Evolutionary conservation across 2,888 invertebrate genomes (phyloP), one percentile per base, ranked within the genome.

Genomic region (Thera obeliscata): DNA sequence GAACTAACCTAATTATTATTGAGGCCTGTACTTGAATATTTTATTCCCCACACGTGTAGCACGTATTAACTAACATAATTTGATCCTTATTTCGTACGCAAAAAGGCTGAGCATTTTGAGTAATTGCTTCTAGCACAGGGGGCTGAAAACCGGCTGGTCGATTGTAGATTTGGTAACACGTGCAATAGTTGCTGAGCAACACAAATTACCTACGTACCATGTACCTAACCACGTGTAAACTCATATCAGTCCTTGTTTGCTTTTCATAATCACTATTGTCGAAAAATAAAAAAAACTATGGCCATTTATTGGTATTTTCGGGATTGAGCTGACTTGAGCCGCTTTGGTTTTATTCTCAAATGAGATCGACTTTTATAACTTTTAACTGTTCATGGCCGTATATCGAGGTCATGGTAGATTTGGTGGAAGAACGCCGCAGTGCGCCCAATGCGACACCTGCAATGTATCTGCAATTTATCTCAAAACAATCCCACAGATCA

Each of bases 371-470:
- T 64, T 64, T 61, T 22, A 61, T 61, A 22, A 64, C 69, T 56
- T 74, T 66, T 7, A 64, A 72, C 73, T 72, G 75, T 74, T 72
- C 72, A 54, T 71, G 75, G 77, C 85, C 86, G 72, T 87, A 87
- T 84, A 88, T 84, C 84, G 89, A 87, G 89, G 88, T 87, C 89
- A 86, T 78, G 81, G 78, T 82, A 84, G 82, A 87, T 83, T 84
- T 82, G 81, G 85, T 82, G 73, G 81, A 78, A 78, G 83, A 84
- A 83, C 84, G 80, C 88, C 90, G 92, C 92, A 92, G 81, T 92
- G 92, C 92, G 92, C 87, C 80, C 83, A 77, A 76, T 89, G 90
- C 90, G 89, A 85, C 88, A 86, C 83, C 86, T 88, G 88, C 90
- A 88, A 77, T 71, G 79, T 82, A 78, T 75, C 69, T 69, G 78